Evolutionary conservation across 2,888 invertebrate species (phyloP).

Genomic region (Liposcelis brunnea): DNA sequence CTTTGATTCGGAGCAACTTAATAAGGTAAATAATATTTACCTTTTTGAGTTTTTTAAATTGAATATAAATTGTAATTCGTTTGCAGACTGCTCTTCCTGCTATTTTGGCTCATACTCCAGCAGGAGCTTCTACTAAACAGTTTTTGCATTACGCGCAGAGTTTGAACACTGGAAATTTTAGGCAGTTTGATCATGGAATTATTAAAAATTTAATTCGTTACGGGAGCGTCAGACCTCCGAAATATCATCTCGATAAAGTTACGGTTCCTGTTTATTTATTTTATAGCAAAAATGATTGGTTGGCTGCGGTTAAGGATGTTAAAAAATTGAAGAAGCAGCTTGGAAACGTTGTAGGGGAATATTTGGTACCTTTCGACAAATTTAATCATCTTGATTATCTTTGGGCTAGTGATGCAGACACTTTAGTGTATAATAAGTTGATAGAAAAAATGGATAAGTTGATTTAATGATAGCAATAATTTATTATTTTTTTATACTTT

Average conservation of each 20-base stretch:
- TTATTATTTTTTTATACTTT: no score
- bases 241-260: slow-evolving; percentile 37
- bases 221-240: slow-evolving; percentile 34
- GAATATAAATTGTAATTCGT: no score
- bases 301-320: slow-evolving; percentile 29
- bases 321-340: slow-evolving; percentile 1
- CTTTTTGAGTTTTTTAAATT: no score
- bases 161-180: slow-evolving; percentile 25
- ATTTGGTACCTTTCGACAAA: slow-evolving; percentile 34
- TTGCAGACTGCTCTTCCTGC: slow-evolving; percentile 49
- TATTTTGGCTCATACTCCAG: slow-evolving; percentile 47
- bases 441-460: slow-evolving; percentile 25
- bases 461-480: no score
- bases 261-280: slow-evolving; percentile 44
- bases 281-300: slow-evolving; percentile 44
- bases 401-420: slow-evolving; percentile 42
- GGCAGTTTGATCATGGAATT: slow-evolving; percentile 34
- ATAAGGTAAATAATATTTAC: slow-evolving; percentile 28
- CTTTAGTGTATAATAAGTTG: slow-evolving; percentile 37
- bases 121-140: slow-evolving; percentile 51
- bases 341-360: no score
- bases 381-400: slow-evolving; percentile 58
- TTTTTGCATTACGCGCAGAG: slow-evolving; percentile 54
- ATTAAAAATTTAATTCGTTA: slow-evolving; percentile 35
- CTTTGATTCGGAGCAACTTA: slow-evolving; percentile 36